A percentile compares a stretch with the other conserved stretches of the same genome.
Evolutionary conservation across 2,797 vertebrate genomes (phyloP).

Genomic region (Anomalospiza imberbis): DNA sequence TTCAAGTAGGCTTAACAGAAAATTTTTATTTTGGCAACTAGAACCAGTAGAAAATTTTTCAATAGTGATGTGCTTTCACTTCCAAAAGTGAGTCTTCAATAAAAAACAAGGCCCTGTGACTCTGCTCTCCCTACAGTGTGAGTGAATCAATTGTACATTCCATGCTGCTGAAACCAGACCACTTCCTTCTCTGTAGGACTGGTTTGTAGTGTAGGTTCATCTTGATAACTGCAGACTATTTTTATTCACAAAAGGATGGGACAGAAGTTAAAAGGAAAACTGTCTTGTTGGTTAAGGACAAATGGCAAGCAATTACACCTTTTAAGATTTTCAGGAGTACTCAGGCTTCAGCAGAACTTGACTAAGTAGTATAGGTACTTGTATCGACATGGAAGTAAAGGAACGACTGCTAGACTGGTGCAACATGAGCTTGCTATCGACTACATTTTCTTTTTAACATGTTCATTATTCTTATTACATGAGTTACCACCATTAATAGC

Average conservation of each 20-base stretch:
- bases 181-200: background rate
- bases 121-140: background rate
- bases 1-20: background rate
- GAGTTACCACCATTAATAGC: background rate
- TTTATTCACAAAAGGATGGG: background rate
- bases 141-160: background rate
- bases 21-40: background rate
- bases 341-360: background rate
- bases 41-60: background rate
- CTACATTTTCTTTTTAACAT: background rate
- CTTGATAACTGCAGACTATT: background rate
- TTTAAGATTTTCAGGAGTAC: background rate
- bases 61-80: rapidly evolving
- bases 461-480: background rate
- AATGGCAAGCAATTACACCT: background rate
- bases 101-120: background rate
- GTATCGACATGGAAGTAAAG: background rate
- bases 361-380: background rate
- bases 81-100: background rate
- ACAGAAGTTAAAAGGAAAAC: background rate
- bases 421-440: background rate
- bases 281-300: background rate
- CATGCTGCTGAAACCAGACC: background rate
- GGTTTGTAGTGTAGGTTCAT: background rate
- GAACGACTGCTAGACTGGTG: background rate